Percentiles rank a stretch among this genome's conserved stretches.
phyloP scores from a whole-genome alignment of 2,113 vertebrate species.

The Alouatta palliata region DNA sequence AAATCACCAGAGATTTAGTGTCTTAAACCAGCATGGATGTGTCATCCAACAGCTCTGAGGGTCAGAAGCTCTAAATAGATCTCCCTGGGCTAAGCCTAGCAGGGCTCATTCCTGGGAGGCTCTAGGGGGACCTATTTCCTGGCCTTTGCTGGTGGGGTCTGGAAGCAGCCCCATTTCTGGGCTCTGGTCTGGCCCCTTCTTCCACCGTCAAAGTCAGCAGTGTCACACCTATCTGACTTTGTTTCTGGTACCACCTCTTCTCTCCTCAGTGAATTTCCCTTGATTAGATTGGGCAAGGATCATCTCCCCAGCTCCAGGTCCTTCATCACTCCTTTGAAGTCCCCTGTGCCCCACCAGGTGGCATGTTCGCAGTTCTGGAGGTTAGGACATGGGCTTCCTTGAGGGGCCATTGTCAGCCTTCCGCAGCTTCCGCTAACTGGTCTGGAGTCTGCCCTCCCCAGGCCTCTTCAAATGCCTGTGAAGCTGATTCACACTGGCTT shows the following conservation, averaged over 20 bases:
- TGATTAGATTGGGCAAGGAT: neutral
- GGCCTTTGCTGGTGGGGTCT: neutral
- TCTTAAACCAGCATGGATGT: neutral
- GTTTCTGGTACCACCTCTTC: neutral
- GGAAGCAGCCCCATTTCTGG: rapidly evolving
- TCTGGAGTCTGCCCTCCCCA: rapidly evolving
- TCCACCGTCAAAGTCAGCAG: neutral
- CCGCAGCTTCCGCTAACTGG: rapidly evolving
- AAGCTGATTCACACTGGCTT: rapidly evolving
- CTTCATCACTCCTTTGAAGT: rapidly evolving
- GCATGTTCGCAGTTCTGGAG: rapidly evolving
- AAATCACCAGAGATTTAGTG: neutral
- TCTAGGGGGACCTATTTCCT: rapidly evolving
- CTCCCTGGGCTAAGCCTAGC: neutral
- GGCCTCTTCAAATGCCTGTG: rapidly evolving
- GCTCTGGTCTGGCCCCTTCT: no score
- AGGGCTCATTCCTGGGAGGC: neutral
- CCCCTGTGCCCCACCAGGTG: rapidly evolving
- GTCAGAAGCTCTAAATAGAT: neutral
- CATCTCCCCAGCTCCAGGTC: neutral
- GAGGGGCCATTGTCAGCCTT: neutral
- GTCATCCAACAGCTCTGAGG: no score
- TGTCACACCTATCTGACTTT: neutral
- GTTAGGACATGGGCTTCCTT: neutral
- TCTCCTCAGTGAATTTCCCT: no score